Evolutionary conservation across 2,797 vertebrate species (phyloP).

Genomic region (Paramormyrops hopkinsi): DNA sequence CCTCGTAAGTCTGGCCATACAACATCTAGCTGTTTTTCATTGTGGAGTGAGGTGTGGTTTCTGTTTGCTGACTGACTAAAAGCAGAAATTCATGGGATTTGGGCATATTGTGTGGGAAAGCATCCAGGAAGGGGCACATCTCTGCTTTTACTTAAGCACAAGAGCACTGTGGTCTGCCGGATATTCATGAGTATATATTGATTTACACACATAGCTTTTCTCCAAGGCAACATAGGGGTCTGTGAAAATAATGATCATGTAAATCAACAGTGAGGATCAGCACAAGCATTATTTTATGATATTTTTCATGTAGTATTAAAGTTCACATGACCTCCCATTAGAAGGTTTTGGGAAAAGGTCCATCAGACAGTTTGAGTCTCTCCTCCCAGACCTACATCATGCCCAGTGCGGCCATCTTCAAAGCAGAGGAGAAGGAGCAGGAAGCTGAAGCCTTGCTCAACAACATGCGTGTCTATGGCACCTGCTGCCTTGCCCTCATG

Average conservation of each 20-base stretch:
- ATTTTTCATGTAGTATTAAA: background rate
- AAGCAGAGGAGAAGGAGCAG: conserved; percentile 57
- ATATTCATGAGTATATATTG: background rate
- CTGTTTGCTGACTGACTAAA: background rate
- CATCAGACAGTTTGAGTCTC: background rate
- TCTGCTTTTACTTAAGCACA: background rate
- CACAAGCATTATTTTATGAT: background rate
- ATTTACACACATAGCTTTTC: background rate
- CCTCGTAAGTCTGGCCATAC: conserved; percentile 65
- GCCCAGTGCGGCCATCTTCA: conserved; percentile 83
- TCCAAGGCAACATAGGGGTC: background rate
- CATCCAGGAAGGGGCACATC: background rate
- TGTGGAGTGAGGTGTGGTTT: background rate
- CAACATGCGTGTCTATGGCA: conserved; percentile 93
- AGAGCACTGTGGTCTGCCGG: background rate
- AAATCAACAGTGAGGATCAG: background rate
- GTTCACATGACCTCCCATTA: background rate
- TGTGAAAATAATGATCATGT: background rate
- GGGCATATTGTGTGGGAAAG: background rate
- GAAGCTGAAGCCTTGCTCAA: conserved; percentile 71
- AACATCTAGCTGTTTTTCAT: background rate
- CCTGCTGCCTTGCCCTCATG: conserved; percentile 80
- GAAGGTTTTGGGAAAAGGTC: conserved; percentile 61
- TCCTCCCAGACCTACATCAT: conserved; percentile 81
- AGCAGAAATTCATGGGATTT: background rate